Base-by-base conservation (phyloP, 2,113 vertebrate species). In the Noturus placidus region DNA sequence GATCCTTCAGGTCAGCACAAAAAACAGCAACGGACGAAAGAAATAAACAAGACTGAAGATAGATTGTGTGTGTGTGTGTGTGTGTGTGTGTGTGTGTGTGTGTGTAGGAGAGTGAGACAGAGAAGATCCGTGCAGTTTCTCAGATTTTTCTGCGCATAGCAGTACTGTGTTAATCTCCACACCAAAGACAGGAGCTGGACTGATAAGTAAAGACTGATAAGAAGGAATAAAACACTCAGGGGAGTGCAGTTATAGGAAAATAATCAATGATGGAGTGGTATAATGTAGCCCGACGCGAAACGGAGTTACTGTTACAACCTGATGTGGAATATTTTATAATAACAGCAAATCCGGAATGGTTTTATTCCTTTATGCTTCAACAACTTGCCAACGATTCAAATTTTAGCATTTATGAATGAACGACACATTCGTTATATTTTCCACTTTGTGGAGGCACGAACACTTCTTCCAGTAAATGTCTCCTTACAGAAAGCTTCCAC, bases 1-100 rank as follows among this genome's bases (percentile, higher is more conserved):
- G 52, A 61, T 82, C 87, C 78, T 74, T 33, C 78, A 10, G 86
- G 90, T 93, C 92, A 93, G 91, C 91, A 92, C 74, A 91, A 89
- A 88, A 87, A 89, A 54, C 87, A 57, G 50, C 89, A 85, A 69
- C 54, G 86, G 63, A 72, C 5, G 46, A 91, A 67, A 90, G 22
- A 89, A 76, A 88, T 87, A 88, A 72, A 85, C 74, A 83, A 85
- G 79, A 25, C 38, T 77, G 76, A 30, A 78, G 80, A 84, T 85
- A 38, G 54, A 84, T 72, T 61, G n/a, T 1, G 56, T 14, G 56
- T 9, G 79, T 46, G 8, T 79, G 76, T 19, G 76, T 20, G 27
- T 70, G 27, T 69, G 69, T 9, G 30, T 3, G 67, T 42, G 38
- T 42, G 65, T 15, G 65, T 69, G n/a, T 30, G n/a, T 30, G 27